phyloP scores from a whole-genome alignment of 2,797 vertebrate species.

The Euthynnus affinis region DNA sequence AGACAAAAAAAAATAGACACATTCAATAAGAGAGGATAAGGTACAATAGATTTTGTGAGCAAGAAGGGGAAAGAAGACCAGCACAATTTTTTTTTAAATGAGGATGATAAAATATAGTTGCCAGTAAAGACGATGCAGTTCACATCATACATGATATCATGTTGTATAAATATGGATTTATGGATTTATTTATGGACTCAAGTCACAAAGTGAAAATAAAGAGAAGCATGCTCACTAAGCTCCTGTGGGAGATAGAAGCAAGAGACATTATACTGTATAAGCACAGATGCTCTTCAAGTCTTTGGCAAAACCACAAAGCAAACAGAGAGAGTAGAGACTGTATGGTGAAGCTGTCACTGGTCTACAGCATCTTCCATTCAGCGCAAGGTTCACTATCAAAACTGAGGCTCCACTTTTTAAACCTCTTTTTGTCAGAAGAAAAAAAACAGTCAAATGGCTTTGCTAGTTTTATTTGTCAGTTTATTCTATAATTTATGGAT shows the following conservation, averaged over 20 bases:
- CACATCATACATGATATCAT: not conserved
- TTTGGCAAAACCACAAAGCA: conserved; percentile 40
- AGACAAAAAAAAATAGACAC: not conserved
- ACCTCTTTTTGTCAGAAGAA: conserved; percentile 21
- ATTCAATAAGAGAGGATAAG: not conserved
- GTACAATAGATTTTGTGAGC: not conserved
- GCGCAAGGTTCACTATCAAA: conserved; percentile 31
- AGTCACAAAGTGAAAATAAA: conserved; percentile 23
- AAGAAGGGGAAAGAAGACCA: not conserved
- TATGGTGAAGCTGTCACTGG: conserved; percentile 13
- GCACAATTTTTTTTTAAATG: not conserved
- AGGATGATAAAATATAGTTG: not conserved
- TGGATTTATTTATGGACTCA: not conserved
- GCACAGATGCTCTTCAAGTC: conserved; percentile 13
- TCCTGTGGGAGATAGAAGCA: conserved; percentile 14
- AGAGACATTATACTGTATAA: conserved; percentile 1
- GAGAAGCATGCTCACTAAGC: conserved; percentile 9
- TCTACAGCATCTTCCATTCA: conserved; percentile 26
- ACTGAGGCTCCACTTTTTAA: conserved; percentile 39
- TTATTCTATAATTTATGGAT: conserved; percentile 78
- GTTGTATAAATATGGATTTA: conserved; percentile 4
- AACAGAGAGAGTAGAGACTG: conserved; percentile 22
- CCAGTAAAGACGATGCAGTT: not conserved
- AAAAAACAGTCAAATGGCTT: conserved; percentile 41
- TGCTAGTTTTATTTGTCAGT: conserved; percentile 67